Percentiles rank a stretch among this genome's conserved stretches.
Evolutionary conservation across 1,140 invertebrate genomes (phyloP).

Genomic region (Drosophila navojoa): DNA sequence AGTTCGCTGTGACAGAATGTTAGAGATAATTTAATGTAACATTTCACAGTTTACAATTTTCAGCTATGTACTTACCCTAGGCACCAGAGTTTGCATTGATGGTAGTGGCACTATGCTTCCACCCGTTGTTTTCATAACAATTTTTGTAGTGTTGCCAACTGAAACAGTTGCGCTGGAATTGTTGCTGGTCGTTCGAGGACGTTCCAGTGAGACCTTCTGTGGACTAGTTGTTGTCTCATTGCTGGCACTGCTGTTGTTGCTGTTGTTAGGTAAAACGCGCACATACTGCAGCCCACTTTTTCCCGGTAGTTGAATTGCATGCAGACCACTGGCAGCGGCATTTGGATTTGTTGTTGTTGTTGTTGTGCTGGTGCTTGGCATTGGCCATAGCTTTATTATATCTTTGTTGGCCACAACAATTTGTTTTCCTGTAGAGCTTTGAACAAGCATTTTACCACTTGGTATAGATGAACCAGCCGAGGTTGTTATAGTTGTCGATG

Average conservation of each 20-base stretch:
- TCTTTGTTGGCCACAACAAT: slow-evolving; percentile 71
- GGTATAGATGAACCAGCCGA: slow-evolving; percentile 14
- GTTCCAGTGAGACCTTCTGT: slow-evolving; percentile 49
- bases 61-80: slow-evolving; percentile 44
- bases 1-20: slow-evolving; percentile 36
- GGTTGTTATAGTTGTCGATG: slow-evolving; percentile 4
- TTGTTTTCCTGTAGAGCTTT: slow-evolving; percentile 63
- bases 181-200: slow-evolving; percentile 23
- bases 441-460: slow-evolving; percentile 63
- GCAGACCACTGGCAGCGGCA: slow-evolving; percentile 42
- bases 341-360: slow-evolving; percentile 5
- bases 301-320: slow-evolving; percentile 68
- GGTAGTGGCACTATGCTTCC: slow-evolving; percentile 62
- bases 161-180: slow-evolving; percentile 6
- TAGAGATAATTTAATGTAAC: not conserved
- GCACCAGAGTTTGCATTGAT: slow-evolving; percentile 60
- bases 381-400: slow-evolving; percentile 75
- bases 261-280: slow-evolving; percentile 61
- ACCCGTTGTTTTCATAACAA: slow-evolving; percentile 63
- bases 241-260: slow-evolving; percentile 1
- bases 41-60: not conserved
- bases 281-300: slow-evolving; percentile 79
- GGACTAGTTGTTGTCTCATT: slow-evolving; percentile 19
- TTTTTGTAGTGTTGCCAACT: slow-evolving; percentile 65
- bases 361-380: slow-evolving; percentile 28